Evolutionary conservation across 1,140 invertebrate genomes (phyloP).

Genomic region (Drosophila eugracilis): DNA sequence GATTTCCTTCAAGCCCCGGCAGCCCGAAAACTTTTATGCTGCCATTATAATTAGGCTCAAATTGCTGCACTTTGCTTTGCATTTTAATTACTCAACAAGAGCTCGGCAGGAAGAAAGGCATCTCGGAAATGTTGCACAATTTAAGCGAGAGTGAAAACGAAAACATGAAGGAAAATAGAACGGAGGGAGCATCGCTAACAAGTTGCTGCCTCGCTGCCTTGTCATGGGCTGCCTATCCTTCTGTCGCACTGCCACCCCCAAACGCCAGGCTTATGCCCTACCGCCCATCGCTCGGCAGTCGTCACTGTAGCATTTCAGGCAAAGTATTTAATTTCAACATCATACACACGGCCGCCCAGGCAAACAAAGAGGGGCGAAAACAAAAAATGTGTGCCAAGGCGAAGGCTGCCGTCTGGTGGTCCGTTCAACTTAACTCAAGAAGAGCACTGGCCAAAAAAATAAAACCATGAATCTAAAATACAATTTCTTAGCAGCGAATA

Average conservation of each 20-base stretch:
- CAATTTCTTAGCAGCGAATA: neutral
- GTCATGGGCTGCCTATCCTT: slow-evolving; percentile 23
- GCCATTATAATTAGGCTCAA: slow-evolving; percentile 60
- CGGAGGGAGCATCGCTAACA: slow-evolving; percentile 54
- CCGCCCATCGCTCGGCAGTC: slow-evolving; percentile 10
- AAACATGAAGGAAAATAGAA: slow-evolving; percentile 19
- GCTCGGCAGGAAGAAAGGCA: slow-evolving; percentile 35
- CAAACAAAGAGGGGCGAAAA: slow-evolving; percentile 54
- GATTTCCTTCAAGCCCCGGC: slow-evolving; percentile 15
- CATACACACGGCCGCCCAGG: slow-evolving; percentile 58
- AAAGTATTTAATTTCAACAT: slow-evolving; percentile 81
- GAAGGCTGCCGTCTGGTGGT: slow-evolving; percentile 63
- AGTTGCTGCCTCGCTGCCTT: slow-evolving; percentile 63
- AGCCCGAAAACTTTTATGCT: slow-evolving; percentile 17
- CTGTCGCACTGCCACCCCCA: slow-evolving; percentile 34
- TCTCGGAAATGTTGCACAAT: slow-evolving; percentile 73
- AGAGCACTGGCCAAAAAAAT: neutral
- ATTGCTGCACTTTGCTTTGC: slow-evolving; percentile 55
- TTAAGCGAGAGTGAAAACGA: slow-evolving; percentile 46
- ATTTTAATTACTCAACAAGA: slow-evolving; percentile 69
- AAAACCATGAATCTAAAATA: neutral
- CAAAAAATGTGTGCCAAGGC: slow-evolving; percentile 79
- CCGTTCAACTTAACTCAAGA: slow-evolving; percentile 20
- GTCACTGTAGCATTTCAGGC: slow-evolving; percentile 73
- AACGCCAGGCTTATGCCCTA: neutral